Percentiles rank a stretch among this genome's conserved stretches.
phyloP scores from a whole-genome alignment of 2,888 invertebrate genomes.

The Eupeodes latifasciatus region DNA sequence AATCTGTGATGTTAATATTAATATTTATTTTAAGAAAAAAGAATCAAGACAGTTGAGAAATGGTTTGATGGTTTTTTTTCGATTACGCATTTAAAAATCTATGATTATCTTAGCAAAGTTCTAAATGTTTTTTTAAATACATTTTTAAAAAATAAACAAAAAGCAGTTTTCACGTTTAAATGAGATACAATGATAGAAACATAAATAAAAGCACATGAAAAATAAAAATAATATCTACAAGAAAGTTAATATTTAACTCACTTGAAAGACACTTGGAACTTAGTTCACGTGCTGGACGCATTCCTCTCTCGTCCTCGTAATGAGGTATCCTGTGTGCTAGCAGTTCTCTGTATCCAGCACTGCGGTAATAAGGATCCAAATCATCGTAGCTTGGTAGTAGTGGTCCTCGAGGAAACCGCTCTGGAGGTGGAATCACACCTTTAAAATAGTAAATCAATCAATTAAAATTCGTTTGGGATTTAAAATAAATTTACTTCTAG shows the following conservation, averaged over 20 bases:
- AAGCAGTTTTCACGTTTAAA: too few relatives aligned
- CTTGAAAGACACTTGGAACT: slow-evolving; percentile 82
- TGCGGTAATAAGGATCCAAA: slow-evolving; percentile 83
- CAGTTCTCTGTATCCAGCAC: slow-evolving; percentile 85
- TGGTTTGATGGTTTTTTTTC: too few relatives aligned
- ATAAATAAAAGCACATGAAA: too few relatives aligned
- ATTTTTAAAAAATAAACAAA: too few relatives aligned
- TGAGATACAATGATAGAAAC: too few relatives aligned
- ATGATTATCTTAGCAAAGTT: too few relatives aligned
- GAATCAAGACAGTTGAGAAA: too few relatives aligned
- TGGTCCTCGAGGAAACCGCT: slow-evolving; percentile 80
- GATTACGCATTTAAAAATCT: too few relatives aligned
- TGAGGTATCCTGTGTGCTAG: slow-evolving; percentile 86
- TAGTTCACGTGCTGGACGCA: slow-evolving; percentile 88
- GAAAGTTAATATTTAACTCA: slow-evolving; percentile 76
- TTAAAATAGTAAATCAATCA: slow-evolving; percentile 22
- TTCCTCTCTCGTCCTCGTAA: slow-evolving; percentile 86
- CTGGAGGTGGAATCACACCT: slow-evolving; percentile 82
- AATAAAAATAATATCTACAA: neutral
- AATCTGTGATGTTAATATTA: too few relatives aligned
- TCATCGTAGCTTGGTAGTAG: slow-evolving; percentile 82
- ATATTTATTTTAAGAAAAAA: too few relatives aligned
- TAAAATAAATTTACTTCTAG: slow-evolving; percentile 78
- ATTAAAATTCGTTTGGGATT: neutral
- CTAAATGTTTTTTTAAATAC: too few relatives aligned